These are phyloP conservation scores for Onychomys torridus DNA, from an alignment of 2,797 vertebrate species.

Conservation along the genomic window DNA sequence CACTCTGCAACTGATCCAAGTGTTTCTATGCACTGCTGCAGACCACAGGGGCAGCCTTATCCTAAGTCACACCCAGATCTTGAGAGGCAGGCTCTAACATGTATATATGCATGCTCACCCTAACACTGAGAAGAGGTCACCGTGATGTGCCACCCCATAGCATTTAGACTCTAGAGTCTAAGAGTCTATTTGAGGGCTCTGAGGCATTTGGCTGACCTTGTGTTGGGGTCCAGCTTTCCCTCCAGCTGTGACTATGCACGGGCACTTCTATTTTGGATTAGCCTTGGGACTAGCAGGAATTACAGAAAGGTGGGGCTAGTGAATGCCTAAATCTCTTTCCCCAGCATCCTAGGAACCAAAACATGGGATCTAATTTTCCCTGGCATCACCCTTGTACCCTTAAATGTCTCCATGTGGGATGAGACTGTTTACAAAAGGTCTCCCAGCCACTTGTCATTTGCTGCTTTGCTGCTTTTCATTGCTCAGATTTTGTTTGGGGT, in stretches of 20 bases:
- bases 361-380: background rate
- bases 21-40: background rate
- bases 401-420: background rate
- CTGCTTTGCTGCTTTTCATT: background rate
- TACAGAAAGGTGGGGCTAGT: background rate
- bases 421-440: background rate
- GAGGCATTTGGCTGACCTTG: accelerated
- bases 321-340: background rate
- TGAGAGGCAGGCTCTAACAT: accelerated
- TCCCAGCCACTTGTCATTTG: background rate
- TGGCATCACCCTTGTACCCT: background rate
- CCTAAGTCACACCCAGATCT: background rate
- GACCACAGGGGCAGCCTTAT: background rate
- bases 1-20: background rate
- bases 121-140: accelerated
- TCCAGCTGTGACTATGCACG: accelerated
- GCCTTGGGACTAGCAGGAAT: background rate
- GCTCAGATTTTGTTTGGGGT: background rate
- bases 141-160: accelerated
- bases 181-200: background rate
- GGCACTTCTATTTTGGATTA: background rate
- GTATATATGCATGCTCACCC: accelerated
- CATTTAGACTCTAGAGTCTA: accelerated
- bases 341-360: background rate
- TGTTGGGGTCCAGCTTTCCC: too few relatives aligned